A percentile compares a stretch with the other conserved stretches of the same genome.
Evolutionary conservation across 2,113 vertebrate species (phyloP).

Genomic region (Arothron firmamentum): DNA sequence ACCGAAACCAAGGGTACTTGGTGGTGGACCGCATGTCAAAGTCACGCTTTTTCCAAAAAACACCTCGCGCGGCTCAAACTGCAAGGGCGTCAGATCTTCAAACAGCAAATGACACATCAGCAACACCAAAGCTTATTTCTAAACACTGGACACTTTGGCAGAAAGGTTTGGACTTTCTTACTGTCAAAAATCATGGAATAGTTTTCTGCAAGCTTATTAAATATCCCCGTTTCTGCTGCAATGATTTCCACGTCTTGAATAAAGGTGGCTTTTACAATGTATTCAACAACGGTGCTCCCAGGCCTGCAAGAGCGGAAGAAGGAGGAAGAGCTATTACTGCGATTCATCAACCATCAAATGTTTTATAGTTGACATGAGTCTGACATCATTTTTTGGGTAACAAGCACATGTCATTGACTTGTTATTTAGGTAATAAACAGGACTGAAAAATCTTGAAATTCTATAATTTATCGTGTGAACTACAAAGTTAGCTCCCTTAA

Average conservation of each 20-base stretch:
- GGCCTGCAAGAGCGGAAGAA: too few relatives aligned
- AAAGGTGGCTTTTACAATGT: background rate
- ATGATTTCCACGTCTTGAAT: accelerated
- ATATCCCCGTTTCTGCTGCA: background rate
- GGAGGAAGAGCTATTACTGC: too few relatives aligned
- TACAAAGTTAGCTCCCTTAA: too few relatives aligned
- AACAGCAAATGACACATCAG: background rate
- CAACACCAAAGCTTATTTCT: background rate
- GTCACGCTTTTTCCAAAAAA: background rate
- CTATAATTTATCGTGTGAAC: too few relatives aligned
- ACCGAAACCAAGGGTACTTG: accelerated
- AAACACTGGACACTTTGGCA: background rate
- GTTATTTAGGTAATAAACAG: too few relatives aligned
- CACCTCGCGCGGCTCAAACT: accelerated
- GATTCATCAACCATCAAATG: too few relatives aligned
- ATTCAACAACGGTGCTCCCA: slow-evolving; percentile 41
- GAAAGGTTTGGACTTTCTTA: slow-evolving; percentile 17
- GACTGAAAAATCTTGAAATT: too few relatives aligned
- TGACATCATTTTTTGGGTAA: too few relatives aligned
- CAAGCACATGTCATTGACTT: too few relatives aligned
- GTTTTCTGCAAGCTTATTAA: accelerated
- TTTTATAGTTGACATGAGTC: too few relatives aligned
- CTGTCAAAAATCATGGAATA: slow-evolving; percentile 1
- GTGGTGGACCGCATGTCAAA: slow-evolving; percentile 31
- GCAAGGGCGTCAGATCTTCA: background rate